phyloP scores from a whole-genome alignment of 2,113 vertebrate species.

The Pogona vitticeps region DNA sequence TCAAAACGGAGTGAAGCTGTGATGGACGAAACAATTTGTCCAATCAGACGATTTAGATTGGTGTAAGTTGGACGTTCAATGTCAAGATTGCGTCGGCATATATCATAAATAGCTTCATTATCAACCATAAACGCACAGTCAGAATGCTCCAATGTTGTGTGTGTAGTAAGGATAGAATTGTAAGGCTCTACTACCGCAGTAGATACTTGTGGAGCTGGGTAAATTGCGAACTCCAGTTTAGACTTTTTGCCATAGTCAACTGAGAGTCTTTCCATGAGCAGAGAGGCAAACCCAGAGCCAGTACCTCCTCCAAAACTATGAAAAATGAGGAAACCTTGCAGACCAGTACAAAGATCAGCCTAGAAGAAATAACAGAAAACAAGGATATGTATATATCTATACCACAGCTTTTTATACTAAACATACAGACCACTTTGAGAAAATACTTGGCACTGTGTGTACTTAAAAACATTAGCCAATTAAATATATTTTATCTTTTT shows the following conservation, averaged over 20 bases:
- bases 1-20: conserved; percentile 40
- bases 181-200: conserved; percentile 41
- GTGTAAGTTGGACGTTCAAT: conserved; percentile 37
- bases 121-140: conserved; percentile 41
- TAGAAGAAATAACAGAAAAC: not conserved
- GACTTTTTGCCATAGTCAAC: conserved; percentile 61
- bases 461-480: not conserved
- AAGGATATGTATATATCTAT: not conserved
- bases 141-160: conserved; percentile 39
- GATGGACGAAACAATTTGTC: conserved; percentile 36
- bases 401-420: not conserved
- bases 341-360: conserved; percentile 54
- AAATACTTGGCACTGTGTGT: not conserved
- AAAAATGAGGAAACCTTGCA: conserved; percentile 52
- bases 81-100: conserved; percentile 38
- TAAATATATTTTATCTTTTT: too few relatives aligned
- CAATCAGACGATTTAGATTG: conserved; percentile 35
- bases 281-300: conserved; percentile 56
- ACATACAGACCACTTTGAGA: not conserved
- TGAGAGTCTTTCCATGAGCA: conserved; percentile 61
- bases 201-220: conserved; percentile 41
- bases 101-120: conserved; percentile 41
- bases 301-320: conserved; percentile 58
- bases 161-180: conserved; percentile 38
- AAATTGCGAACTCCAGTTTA: conserved; percentile 44